These are phyloP conservation scores for Polylopha cassiicola DNA, from an alignment of 2,888 invertebrate species.

Conservation along the genomic window DNA sequence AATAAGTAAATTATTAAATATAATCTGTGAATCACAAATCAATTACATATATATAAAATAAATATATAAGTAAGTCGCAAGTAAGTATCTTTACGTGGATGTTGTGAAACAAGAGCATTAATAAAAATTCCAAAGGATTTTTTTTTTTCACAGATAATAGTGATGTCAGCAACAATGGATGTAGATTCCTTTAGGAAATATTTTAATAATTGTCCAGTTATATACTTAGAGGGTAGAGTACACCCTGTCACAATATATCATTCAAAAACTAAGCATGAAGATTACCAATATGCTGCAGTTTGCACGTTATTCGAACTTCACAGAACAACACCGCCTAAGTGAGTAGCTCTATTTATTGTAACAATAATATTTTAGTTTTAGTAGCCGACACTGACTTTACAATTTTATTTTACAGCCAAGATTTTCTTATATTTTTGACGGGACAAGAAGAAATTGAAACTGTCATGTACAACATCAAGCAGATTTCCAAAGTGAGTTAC, in stretches of 20 bases:
- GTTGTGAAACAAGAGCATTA: too few relatives aligned
- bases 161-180: slow-evolving; percentile 98
- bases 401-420: slow-evolving; percentile 81
- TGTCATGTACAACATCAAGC: slow-evolving; percentile 84
- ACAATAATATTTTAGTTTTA: slow-evolving; percentile 3
- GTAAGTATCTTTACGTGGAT: too few relatives aligned
- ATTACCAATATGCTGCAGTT: slow-evolving; percentile 89
- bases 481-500: slow-evolving; percentile 80
- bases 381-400: neutral
- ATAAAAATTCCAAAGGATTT: neutral
- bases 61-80: too few relatives aligned
- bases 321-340: slow-evolving; percentile 87
- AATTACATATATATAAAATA: too few relatives aligned
- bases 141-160: slow-evolving; percentile 79
- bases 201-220: slow-evolving; percentile 89
- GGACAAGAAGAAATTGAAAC: slow-evolving; percentile 98
- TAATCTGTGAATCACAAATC: too few relatives aligned
- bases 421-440: slow-evolving; percentile 94
- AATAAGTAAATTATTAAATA: too few relatives aligned
- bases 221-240: slow-evolving; percentile 94
- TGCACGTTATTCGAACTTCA: slow-evolving; percentile 95
- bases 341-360: slow-evolving; percentile 43
- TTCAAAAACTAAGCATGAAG: slow-evolving; percentile 83
- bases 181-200: slow-evolving; percentile 94
- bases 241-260: slow-evolving; percentile 88